Conservation (phyloP, 1,140 invertebrate genomes). For the Drosophila jambulina region DNA sequence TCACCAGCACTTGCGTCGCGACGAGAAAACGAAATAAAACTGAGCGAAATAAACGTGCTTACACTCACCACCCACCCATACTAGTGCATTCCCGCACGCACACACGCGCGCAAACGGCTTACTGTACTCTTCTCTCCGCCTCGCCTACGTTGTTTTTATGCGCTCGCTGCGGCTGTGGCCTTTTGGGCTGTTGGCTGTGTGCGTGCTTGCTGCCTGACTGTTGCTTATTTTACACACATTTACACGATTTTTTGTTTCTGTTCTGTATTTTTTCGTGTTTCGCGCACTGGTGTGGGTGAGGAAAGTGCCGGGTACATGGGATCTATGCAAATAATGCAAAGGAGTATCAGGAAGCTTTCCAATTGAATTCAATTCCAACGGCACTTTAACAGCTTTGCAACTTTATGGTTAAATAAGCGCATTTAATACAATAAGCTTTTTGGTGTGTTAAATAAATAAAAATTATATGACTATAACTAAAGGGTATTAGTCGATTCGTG, state of each 20-base stretch:
- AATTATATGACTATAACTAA: not conserved
- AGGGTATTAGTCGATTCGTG: conserved; percentile 12
- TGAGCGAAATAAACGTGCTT: conserved; percentile 68
- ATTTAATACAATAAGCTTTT: not conserved
- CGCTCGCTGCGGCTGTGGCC: conserved; percentile 26
- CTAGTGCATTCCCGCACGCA: conserved; percentile 34
- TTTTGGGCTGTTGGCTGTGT: conserved; percentile 22
- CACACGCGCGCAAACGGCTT: conserved; percentile 27
- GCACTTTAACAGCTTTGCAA: not conserved
- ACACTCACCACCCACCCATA: conserved; percentile 48
- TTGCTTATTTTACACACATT: conserved; percentile 34
- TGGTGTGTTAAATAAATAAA: not conserved
- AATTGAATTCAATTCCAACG: not conserved
- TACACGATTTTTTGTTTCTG: conserved; percentile 52
- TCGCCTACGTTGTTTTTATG: conserved; percentile 24
- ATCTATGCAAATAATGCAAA: conserved; percentile 6
- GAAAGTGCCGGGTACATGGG: conserved; percentile 7
- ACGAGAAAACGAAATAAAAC: conserved; percentile 70
- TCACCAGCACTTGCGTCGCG: conserved; percentile 68
- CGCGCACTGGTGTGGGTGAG: conserved; percentile 42
- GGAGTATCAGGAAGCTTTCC: not conserved
- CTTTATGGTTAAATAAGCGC: not conserved
- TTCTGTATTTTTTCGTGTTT: conserved; percentile 22
- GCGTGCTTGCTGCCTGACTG: conserved; percentile 32
- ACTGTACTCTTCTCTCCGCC: conserved; percentile 36